Evolutionary conservation across 2,113 vertebrate genomes (phyloP), one percentile per base, ranked within the genome.

Genomic region (Corvus hawaiiensis): DNA sequence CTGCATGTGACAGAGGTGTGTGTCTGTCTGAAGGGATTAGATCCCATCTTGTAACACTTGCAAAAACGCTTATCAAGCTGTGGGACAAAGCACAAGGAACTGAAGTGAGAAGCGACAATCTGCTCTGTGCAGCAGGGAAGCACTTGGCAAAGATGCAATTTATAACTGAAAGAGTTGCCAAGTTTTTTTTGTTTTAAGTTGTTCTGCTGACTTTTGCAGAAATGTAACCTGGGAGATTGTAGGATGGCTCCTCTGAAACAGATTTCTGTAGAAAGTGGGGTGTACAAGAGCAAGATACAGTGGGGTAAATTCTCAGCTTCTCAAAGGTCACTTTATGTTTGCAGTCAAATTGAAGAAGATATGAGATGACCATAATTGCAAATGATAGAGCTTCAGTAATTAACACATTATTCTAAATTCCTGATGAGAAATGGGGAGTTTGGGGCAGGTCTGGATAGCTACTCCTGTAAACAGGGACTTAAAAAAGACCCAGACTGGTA

Each of bases 61-160:
- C 46, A 86, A 39, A 95, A 95, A 67, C 6, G 22, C 72, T 94
- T 67, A 51, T 89, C 78, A 74, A 89, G 74, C 77, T 93, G 87
- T 44, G 77, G 74, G 84, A 87, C 86, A 86, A 49, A 80, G 72
- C 67, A 46, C 39, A 10, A 23, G 81, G 92, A 93, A 5, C 77
- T 91, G 73, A 93, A 97, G 87, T 94, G 92, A 94, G 90, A 94
- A 96, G 87, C 1, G 11, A 49, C 93, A 94, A 89, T 93, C 95
- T 97, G 95, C 77, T 93, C 89, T 32, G 8, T 84, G 81, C 93
- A 94, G 87, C 91, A 91, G 91, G 89, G 76, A 92, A 86, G 91
- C 73, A 72, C 64, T 95, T 95, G 92, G 81, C 69, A 87, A 86
- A 78, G 74, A 91, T 55, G 49, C 33, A 75, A 56, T 72, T 89